Percentiles rank a stretch among this genome's conserved stretches.
phyloP scores from a whole-genome alignment of 2,888 invertebrate species.

The Dastarcus helophoroides region DNA sequence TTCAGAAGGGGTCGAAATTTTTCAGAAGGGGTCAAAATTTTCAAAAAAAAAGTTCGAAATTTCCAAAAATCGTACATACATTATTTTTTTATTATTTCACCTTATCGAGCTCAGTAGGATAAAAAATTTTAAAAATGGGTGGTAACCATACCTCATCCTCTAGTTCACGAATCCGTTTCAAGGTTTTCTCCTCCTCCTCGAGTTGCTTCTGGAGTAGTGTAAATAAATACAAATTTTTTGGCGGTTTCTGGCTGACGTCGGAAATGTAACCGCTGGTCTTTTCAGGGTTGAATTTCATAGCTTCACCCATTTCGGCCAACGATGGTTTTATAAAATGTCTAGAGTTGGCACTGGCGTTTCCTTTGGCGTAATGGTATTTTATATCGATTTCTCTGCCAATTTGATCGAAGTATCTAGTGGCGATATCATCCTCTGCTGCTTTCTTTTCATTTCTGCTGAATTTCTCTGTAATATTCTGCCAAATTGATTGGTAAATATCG shows the following conservation, averaged over 20 bases:
- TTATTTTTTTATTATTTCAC: no score
- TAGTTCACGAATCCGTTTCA: constrained; percentile 42
- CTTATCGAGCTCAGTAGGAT: no score
- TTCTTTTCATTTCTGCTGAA: constrained; percentile 46
- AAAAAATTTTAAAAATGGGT: no score
- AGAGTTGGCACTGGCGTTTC: constrained; percentile 49
- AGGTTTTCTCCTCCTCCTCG: constrained; percentile 46
- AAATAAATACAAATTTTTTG: constrained; percentile 53
- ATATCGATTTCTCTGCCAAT: constrained; percentile 49
- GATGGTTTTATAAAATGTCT: constrained; percentile 58
- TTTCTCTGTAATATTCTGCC: constrained; percentile 49
- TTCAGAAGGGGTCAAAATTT: no score
- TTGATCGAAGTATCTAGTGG: constrained; percentile 51
- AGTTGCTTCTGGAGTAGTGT: constrained; percentile 50
- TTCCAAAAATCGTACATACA: no score
- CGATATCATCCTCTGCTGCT: constrained; percentile 51
- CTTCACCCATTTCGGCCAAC: constrained; percentile 57
- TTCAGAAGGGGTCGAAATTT: no score
- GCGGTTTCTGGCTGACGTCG: constrained; percentile 46
- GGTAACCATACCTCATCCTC: constrained; percentile 39
- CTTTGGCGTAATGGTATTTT: constrained; percentile 52
- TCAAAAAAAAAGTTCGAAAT: no score
- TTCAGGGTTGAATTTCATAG: constrained; percentile 50
- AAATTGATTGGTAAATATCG: not conserved
- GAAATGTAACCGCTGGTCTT: constrained; percentile 57